Percentiles rank a stretch among this genome's conserved stretches.
Evolutionary conservation across 2,113 vertebrate genomes (phyloP).

Genomic region (Cebus imitator): DNA sequence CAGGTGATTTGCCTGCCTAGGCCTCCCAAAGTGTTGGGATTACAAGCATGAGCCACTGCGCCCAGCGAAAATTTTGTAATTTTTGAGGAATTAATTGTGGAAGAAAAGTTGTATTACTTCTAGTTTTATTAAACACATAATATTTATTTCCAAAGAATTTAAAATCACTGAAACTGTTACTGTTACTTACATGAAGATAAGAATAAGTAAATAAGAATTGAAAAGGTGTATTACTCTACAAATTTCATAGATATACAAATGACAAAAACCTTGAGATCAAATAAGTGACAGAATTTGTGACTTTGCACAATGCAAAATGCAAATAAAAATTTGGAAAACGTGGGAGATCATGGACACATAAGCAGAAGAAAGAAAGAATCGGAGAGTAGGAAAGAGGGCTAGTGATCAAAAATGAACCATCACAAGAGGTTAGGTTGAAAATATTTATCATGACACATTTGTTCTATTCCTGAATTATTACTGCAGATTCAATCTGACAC

Average conservation of each 20-base stretch:
- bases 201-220: neutral
- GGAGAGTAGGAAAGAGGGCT: neutral
- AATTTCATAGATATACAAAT: neutral
- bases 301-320: neutral
- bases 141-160: neutral
- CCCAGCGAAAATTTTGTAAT: neutral
- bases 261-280: neutral
- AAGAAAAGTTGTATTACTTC: neutral
- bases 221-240: neutral
- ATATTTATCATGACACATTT: neutral
- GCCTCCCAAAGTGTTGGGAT: neutral
- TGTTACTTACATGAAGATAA: neutral
- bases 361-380: neutral
- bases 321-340: neutral
- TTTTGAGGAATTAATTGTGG: neutral
- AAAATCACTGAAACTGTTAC: neutral
- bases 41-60: neutral
- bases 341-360: neutral
- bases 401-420: neutral
- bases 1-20: neutral
- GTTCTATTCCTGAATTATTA: neutral
- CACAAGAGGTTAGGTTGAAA: neutral
- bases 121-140: neutral
- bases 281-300: neutral
- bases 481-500: conserved; percentile 90